Percentiles rank a stretch among this genome's conserved stretches.
Conservation (phyloP, 2,113 vertebrate genomes). For the Scomber japonicus region DNA sequence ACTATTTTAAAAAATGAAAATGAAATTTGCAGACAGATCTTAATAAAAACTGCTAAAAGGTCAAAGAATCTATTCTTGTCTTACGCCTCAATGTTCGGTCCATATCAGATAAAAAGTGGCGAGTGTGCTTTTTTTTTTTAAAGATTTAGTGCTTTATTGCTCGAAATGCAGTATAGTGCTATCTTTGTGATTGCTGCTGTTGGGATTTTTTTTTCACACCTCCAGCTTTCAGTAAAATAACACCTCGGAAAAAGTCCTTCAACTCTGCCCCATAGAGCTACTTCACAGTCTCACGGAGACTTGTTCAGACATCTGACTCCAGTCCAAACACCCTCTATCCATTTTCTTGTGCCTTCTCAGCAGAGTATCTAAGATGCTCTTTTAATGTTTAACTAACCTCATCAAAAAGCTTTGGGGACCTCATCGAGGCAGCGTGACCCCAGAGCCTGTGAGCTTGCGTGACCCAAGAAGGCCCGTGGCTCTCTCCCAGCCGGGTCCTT, state of each 20-base stretch:
- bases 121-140: conserved; percentile 34
- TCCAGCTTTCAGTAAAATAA: conserved; percentile 39
- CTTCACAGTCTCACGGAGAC: conserved; percentile 30
- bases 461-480: conserved; percentile 51
- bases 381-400: conserved; percentile 77
- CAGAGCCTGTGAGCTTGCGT: conserved; percentile 32
- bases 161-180: conserved; percentile 44
- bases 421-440: conserved; percentile 55
- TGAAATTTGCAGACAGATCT: neutral
- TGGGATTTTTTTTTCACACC: conserved; percentile 24
- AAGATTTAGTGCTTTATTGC: conserved; percentile 35
- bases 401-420: conserved; percentile 65
- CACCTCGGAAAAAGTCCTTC: conserved; percentile 53
- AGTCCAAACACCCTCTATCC: conserved; percentile 48
- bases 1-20: neutral
- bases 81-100: neutral
- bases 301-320: conserved; percentile 43
- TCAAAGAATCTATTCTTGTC: neutral
- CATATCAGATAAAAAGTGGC: conserved; percentile 12
- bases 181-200: conserved; percentile 22
- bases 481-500: conserved; percentile 38
- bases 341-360: conserved; percentile 5
- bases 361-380: conserved; percentile 46
- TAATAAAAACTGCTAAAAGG: neutral
- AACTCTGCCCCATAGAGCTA: conserved; percentile 27